phyloP scores from a whole-genome alignment of 2,113 vertebrate genomes.

The Genyomyrus donnyi region DNA sequence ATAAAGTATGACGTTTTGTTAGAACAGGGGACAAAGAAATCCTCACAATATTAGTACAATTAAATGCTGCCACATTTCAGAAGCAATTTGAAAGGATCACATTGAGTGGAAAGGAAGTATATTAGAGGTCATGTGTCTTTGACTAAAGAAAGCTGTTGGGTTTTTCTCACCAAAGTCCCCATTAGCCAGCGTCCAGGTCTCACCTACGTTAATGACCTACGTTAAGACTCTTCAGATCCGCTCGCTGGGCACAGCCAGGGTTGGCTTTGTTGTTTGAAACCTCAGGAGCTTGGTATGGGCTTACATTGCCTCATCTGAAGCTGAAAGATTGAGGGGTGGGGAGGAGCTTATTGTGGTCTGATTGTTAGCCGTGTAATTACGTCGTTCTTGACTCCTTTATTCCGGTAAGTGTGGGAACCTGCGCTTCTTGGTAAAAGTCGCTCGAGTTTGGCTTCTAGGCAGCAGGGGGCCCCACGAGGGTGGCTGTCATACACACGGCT shows the following conservation, averaged over 20 bases:
- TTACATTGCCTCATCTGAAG: neutral
- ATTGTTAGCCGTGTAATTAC: conserved; percentile 62
- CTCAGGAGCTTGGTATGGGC: neutral
- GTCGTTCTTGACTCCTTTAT: conserved; percentile 59
- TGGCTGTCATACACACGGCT: neutral
- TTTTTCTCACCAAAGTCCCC: neutral
- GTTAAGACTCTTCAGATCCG: neutral
- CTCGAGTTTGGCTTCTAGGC: neutral
- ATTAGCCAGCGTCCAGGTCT: neutral
- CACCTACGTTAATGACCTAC: neutral
- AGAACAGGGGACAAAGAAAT: neutral
- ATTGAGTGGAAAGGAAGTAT: neutral
- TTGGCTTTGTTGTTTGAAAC: neutral
- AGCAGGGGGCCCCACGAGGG: neutral
- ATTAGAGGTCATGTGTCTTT: neutral
- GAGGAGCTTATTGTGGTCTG: conserved; percentile 47
- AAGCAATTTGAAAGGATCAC: neutral
- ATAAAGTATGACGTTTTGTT: too few relatives aligned
- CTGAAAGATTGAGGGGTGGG: conserved; percentile 37
- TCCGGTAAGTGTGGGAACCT: conserved; percentile 50
- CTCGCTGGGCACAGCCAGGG: neutral
- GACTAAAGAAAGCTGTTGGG: neutral
- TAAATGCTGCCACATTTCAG: neutral
- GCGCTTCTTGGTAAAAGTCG: neutral
- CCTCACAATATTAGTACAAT: neutral